Conservation (phyloP, 2,113 vertebrate species). For the Herpetotheres cachinnans region DNA sequence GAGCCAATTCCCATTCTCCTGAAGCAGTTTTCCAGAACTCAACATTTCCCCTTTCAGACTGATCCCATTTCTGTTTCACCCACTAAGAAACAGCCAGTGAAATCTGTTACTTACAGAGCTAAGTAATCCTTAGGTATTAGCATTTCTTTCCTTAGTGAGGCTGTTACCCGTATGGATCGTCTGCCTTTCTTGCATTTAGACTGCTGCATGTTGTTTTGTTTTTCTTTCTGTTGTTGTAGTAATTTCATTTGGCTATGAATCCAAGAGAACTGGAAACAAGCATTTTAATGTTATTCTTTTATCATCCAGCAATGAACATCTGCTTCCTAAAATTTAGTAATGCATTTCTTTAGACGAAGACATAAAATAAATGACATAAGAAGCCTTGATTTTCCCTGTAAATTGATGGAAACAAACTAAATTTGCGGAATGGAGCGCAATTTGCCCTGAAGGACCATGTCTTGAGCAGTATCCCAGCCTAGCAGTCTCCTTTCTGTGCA, state of each 20-base stretch:
- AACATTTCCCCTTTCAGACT: background rate
- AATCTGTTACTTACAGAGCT: background rate
- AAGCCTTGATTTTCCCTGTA: background rate
- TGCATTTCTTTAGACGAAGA: background rate
- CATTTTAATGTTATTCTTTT: background rate
- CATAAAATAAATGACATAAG: background rate
- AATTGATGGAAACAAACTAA: background rate
- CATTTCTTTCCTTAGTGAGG: background rate
- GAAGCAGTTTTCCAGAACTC: background rate
- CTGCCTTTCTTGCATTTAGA: background rate
- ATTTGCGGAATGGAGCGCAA: background rate
- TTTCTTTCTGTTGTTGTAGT: background rate
- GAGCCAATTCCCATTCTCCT: background rate
- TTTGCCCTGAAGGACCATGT: background rate
- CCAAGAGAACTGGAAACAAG: background rate
- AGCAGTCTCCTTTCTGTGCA: background rate
- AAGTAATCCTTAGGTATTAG: background rate
- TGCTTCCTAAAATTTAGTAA: background rate
- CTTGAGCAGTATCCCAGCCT: background rate
- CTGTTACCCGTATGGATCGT: background rate
- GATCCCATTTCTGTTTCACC: background rate
- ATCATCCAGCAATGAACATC: background rate
- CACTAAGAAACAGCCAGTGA: background rate
- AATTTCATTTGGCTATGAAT: background rate
- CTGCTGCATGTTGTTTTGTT: background rate